Evolutionary conservation across 1,140 invertebrate genomes (phyloP).

Genomic region (Drosophila burlai): DNA sequence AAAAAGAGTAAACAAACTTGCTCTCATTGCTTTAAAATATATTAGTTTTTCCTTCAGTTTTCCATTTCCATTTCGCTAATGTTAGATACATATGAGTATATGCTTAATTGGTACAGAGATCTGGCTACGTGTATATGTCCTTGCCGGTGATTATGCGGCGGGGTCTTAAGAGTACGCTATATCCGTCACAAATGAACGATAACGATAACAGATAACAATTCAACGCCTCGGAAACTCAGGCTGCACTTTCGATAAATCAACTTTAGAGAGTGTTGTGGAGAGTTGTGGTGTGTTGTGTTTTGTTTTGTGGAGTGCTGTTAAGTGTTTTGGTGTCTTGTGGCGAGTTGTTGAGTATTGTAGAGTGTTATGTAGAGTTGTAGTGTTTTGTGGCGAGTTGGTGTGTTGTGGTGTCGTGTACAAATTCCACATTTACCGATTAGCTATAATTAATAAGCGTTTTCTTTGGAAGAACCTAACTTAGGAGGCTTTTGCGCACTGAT

Average conservation of each 20-base stretch:
- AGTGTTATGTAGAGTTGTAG: background rate
- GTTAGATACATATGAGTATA: constrained; percentile 18
- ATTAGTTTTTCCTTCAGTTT: constrained; percentile 42
- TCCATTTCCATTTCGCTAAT: constrained; percentile 8
- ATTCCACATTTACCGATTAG: constrained; percentile 45
- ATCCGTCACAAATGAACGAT: constrained; percentile 58
- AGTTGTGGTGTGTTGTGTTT: background rate
- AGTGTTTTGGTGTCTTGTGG: too few relatives aligned
- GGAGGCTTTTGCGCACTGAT: constrained; percentile 44
- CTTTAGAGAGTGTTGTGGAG: background rate
- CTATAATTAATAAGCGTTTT: constrained; percentile 81
- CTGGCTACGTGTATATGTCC: constrained; percentile 22
- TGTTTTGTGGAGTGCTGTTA: background rate
- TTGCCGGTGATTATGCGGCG: constrained; percentile 41
- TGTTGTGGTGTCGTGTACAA: background rate
- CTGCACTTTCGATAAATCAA: constrained; percentile 38
- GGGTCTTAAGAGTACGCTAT: constrained; percentile 56
- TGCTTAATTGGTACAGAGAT: constrained; percentile 42
- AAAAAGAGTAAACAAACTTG: constrained; percentile 56
- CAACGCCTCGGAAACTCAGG: constrained; percentile 33
- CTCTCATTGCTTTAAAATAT: constrained; percentile 72
- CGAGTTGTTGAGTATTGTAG: background rate
- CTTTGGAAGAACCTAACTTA: constrained; percentile 81
- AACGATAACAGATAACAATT: constrained; percentile 53
- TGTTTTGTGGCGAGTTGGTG: too few relatives aligned